Conservation (phyloP, 2,888 invertebrate species). For the Morpho achilles region DNA sequence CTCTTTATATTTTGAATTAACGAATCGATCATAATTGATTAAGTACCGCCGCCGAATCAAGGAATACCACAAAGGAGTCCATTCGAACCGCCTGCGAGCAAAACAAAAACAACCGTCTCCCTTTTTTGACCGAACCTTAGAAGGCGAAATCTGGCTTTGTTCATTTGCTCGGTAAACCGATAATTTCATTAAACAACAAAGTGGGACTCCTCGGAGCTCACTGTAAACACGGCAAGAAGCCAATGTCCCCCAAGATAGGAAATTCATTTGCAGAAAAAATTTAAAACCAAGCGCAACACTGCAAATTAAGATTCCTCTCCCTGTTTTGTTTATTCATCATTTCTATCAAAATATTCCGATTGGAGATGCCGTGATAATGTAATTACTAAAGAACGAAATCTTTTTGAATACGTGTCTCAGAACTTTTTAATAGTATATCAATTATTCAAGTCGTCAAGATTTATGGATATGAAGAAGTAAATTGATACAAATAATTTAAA, state of each 20-base stretch:
- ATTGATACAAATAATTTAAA: too few relatives aligned
- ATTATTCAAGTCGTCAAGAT: too few relatives aligned
- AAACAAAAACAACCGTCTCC: conserved; percentile 49
- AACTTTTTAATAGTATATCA: too few relatives aligned
- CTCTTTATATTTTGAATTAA: conserved; percentile 66
- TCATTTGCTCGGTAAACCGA: conserved; percentile 79
- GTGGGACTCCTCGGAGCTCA: conserved; percentile 66
- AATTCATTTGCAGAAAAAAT: conserved; percentile 75
- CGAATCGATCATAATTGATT: conserved; percentile 78
- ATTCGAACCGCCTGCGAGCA: conserved; percentile 54
- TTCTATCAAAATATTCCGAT: conserved; percentile 26
- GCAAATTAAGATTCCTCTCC: conserved; percentile 50
- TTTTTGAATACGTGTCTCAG: not conserved
- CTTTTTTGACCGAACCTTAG: conserved; percentile 66
- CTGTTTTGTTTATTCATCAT: conserved; percentile 32
- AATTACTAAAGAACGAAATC: conserved; percentile 19
- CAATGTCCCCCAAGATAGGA: conserved; percentile 75
- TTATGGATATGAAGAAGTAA: too few relatives aligned
- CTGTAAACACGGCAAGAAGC: conserved; percentile 76
- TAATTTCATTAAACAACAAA: conserved; percentile 80
- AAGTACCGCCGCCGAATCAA: conserved; percentile 58
- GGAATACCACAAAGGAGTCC: conserved; percentile 67
- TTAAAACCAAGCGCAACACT: conserved; percentile 53
- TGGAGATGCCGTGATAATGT: conserved; percentile 21
- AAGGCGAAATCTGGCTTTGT: conserved; percentile 77